Conservation (phyloP, 2,888 invertebrate species). For the Hirtodrosophila histrioides region DNA sequence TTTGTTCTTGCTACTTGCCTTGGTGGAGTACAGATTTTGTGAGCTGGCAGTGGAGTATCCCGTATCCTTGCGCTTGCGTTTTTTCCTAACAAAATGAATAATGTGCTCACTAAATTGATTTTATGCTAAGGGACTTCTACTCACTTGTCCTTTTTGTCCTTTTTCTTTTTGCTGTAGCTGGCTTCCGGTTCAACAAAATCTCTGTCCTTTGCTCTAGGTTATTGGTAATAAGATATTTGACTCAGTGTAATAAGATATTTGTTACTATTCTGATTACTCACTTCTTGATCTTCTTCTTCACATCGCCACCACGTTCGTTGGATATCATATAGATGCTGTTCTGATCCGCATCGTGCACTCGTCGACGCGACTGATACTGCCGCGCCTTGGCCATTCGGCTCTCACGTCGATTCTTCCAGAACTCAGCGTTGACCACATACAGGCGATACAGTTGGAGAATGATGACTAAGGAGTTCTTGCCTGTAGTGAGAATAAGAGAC, state of each 20-base stretch:
- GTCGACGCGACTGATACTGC: slow-evolving; percentile 75
- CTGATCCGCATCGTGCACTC: slow-evolving; percentile 81
- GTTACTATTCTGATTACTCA: slow-evolving; percentile 28
- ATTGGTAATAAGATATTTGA: neutral
- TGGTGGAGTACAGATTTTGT: slow-evolving; percentile 85
- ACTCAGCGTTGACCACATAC: slow-evolving; percentile 91
- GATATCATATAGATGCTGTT: slow-evolving; percentile 86
- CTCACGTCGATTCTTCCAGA: slow-evolving; percentile 84
- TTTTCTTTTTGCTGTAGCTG: slow-evolving; percentile 75
- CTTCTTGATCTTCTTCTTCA: slow-evolving; percentile 81
- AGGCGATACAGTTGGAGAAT: slow-evolving; percentile 93
- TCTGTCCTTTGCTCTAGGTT: slow-evolving; percentile 74
- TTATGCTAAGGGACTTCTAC: neutral
- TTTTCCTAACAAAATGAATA: slow-evolving; percentile 61
- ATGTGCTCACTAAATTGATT: neutral
- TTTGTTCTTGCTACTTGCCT: slow-evolving; percentile 82
- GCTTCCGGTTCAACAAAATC: slow-evolving; percentile 80
- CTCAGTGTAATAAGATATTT: neutral
- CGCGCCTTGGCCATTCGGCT: slow-evolving; percentile 74
- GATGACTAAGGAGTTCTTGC: slow-evolving; percentile 93
- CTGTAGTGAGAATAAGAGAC: slow-evolving; percentile 53
- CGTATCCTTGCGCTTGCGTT: slow-evolving; percentile 86
- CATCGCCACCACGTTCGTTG: slow-evolving; percentile 80
- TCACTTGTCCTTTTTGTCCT: slow-evolving; percentile 79
- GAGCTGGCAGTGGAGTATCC: slow-evolving; percentile 89